A percentile compares a stretch with the other conserved stretches of the same genome.
Evolutionary conservation across 2,888 invertebrate species (phyloP).

Genomic region (Mactromeris polynyma): DNA sequence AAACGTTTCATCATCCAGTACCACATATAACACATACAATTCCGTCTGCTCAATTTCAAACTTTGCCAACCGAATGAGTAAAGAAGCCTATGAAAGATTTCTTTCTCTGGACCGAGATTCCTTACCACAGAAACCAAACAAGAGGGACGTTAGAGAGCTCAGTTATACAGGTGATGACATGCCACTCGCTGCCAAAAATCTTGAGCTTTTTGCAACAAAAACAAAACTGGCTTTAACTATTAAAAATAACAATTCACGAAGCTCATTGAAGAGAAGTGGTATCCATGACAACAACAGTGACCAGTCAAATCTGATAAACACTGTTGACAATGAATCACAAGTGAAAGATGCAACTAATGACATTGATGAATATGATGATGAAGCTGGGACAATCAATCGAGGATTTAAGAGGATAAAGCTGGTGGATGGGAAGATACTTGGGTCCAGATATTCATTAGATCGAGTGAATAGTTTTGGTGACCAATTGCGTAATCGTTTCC

Average conservation of each 20-base stretch:
- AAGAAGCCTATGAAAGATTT: slow-evolving; percentile 50
- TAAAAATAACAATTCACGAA: background rate
- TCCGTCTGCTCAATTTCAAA: slow-evolving; percentile 56
- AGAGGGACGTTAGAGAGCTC: slow-evolving; percentile 39
- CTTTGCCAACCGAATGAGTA: slow-evolving; percentile 44
- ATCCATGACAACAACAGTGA: background rate
- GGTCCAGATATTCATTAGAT: slow-evolving; percentile 32
- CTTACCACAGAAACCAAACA: background rate
- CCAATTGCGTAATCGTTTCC: slow-evolving; percentile 25
- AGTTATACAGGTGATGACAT: slow-evolving; percentile 35
- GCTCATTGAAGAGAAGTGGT: background rate
- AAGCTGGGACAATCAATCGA: slow-evolving; percentile 37
- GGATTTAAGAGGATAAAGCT: slow-evolving; percentile 50
- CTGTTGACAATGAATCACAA: background rate
- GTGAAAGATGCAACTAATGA: background rate
- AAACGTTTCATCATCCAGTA: slow-evolving; percentile 23
- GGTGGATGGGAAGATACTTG: slow-evolving; percentile 56
- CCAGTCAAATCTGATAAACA: background rate
- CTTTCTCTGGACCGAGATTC: slow-evolving; percentile 36
- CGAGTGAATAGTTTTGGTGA: slow-evolving; percentile 23
- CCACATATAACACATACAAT: slow-evolving; percentile 66
- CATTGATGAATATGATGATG: slow-evolving; percentile 21
- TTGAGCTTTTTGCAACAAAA: slow-evolving; percentile 18
- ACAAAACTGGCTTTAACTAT: slow-evolving; percentile 23
- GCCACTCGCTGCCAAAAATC: slow-evolving; percentile 20